Evolutionary conservation across 2,113 vertebrate species (phyloP).

Genomic region (Oriolus oriolus): DNA sequence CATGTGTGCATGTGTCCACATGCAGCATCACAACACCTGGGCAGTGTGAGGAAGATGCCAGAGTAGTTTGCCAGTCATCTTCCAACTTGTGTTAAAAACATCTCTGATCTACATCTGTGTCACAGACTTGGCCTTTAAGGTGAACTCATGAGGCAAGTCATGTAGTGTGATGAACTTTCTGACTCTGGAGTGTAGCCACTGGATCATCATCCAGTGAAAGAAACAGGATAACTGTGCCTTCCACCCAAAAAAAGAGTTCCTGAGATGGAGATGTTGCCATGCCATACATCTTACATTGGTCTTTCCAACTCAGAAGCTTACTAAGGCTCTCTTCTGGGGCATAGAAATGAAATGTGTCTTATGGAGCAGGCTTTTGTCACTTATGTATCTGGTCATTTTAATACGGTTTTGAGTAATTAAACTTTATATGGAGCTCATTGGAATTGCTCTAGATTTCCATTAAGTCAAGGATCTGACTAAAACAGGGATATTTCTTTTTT

Average conservation of each 20-base stretch:
- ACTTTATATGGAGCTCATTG: neutral
- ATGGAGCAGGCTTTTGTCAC: neutral
- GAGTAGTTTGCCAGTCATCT: neutral
- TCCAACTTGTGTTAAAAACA: neutral
- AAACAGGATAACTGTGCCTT: neutral
- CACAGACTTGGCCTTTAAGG: neutral
- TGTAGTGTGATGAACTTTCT: neutral
- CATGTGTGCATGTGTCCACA: neutral
- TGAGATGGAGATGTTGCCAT: neutral
- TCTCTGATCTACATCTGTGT: neutral
- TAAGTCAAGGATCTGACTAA: neutral
- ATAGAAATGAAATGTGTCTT: neutral
- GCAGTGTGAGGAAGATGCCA: neutral
- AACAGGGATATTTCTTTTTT: neutral
- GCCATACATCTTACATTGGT: neutral
- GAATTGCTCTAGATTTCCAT: neutral
- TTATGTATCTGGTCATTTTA: neutral
- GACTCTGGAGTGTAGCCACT: neutral
- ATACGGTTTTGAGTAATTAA: neutral
- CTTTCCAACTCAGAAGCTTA: neutral
- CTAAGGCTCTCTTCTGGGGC: neutral
- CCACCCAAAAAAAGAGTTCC: neutral
- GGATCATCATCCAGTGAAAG: neutral
- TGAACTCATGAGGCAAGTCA: neutral
- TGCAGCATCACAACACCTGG: neutral